Evolutionary conservation across 2,113 vertebrate species (phyloP).

Genomic region (Pionites leucogaster): DNA sequence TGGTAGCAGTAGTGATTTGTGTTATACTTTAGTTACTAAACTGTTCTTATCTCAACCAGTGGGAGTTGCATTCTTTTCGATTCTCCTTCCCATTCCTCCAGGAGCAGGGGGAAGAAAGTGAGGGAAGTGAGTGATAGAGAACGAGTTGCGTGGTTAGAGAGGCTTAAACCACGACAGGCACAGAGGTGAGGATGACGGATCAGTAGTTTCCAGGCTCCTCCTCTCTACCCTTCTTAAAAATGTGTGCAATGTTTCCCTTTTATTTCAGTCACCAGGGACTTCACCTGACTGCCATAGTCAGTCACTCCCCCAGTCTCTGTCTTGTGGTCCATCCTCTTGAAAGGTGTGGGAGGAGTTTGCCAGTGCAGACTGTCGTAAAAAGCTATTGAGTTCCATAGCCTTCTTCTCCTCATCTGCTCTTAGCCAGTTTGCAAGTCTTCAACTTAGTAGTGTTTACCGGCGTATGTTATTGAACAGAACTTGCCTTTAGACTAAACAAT

Average conservation of each 20-base stretch:
- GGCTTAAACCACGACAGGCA: too few relatives aligned
- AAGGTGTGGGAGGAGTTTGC: not conserved
- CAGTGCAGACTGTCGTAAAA: not conserved
- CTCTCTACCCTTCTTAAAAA: not conserved
- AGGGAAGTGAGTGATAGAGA: too few relatives aligned
- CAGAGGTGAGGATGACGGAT: not conserved
- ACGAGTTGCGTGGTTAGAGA: too few relatives aligned
- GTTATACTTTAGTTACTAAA: too few relatives aligned
- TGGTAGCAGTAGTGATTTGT: too few relatives aligned
- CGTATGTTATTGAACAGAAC: not conserved
- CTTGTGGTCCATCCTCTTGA: rapidly evolving
- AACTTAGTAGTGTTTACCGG: not conserved
- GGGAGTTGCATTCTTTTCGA: too few relatives aligned
- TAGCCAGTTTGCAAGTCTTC: not conserved
- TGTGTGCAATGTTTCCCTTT: not conserved
- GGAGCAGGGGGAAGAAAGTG: too few relatives aligned
- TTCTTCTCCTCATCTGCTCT: rapidly evolving
- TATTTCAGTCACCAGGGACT: not conserved
- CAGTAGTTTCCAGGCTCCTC: not conserved
- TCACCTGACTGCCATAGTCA: not conserved
- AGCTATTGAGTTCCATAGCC: not conserved
- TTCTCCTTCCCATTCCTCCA: too few relatives aligned
- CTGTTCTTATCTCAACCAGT: too few relatives aligned
- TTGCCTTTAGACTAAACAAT: not conserved
- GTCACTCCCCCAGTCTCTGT: not conserved